Conservation (phyloP, 2,797 vertebrate genomes). For the Channa striata region DNA sequence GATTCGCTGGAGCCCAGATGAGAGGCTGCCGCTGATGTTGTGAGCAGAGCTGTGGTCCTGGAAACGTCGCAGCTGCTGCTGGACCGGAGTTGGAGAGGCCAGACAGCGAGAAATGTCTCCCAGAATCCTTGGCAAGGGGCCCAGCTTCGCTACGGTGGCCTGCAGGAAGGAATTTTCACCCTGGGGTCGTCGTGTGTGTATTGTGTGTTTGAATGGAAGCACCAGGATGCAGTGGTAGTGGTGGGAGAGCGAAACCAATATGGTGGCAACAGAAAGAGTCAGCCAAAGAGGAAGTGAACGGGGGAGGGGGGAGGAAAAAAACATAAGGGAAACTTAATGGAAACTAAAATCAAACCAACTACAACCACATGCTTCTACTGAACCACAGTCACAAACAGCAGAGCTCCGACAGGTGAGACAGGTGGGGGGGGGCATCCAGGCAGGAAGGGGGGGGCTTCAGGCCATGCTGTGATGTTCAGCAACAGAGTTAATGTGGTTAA, state of each 20-base stretch:
- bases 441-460: neutral
- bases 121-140: conserved; percentile 94
- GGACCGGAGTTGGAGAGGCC: conserved; percentile 87
- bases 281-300: conserved; percentile 62
- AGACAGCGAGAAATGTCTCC: conserved; percentile 92
- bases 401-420: conserved; percentile 28
- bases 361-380: conserved; percentile 87
- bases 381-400: conserved; percentile 52
- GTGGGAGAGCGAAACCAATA: conserved; percentile 71
- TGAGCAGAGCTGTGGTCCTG: conserved; percentile 90
- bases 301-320: conserved; percentile 78
- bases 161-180: conserved; percentile 99
- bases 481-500: conserved; percentile 41
- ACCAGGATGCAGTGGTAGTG: conserved; percentile 91
- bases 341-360: conserved; percentile 79
- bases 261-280: conserved; percentile 72
- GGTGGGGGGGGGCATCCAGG: conserved; percentile 64
- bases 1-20: conserved; percentile 95
- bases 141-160: conserved; percentile 96
- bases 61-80: conserved; percentile 91
- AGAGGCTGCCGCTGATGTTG: conserved; percentile 92
- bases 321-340: conserved; percentile 89
- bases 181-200: conserved; percentile 83
- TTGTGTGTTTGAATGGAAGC: conserved; percentile 80
- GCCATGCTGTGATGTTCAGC: conserved; percentile 53